phyloP scores from a whole-genome alignment of 2,888 invertebrate species.

The Punctoribates punctum region DNA sequence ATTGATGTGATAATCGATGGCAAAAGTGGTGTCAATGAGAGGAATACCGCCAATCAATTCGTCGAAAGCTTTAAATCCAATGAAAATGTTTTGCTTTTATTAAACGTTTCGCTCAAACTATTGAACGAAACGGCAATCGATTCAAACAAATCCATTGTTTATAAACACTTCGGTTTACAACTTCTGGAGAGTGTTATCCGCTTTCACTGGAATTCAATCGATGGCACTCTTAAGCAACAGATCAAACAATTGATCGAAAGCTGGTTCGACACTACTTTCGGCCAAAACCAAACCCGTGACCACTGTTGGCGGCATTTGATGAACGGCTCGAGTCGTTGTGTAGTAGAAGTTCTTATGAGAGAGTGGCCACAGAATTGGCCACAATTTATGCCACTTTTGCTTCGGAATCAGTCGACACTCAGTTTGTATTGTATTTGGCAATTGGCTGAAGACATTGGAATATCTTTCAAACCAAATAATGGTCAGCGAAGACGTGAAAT shows the following conservation, averaged over 20 bases:
- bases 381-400: conserved; percentile 62
- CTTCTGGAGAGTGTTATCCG: conserved; percentile 89
- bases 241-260: conserved; percentile 34
- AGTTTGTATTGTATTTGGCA: conserved; percentile 74
- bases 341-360: conserved; percentile 92
- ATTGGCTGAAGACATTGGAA: conserved; percentile 65
- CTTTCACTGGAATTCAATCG: conserved; percentile 78
- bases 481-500: conserved; percentile 40
- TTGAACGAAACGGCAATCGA: neutral
- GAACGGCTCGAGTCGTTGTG: conserved; percentile 65
- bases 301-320: conserved; percentile 51
- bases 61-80: conserved; percentile 22
- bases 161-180: conserved; percentile 77
- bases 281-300: neutral
- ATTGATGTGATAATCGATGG: conserved; percentile 21
- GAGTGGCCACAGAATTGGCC: conserved; percentile 99
- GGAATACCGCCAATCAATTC: conserved; percentile 17
- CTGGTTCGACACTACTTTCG: neutral
- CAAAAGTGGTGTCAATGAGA: neutral
- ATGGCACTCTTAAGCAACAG: conserved; percentile 1
- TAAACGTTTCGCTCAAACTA: conserved; percentile 15
- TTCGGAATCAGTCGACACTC: neutral
- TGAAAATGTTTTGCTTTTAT: conserved; percentile 23
- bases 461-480: conserved; percentile 40
- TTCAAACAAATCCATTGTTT: conserved; percentile 17